phyloP scores from a whole-genome alignment of 2,888 invertebrate genomes.

The Ornithoptera alexandrae region DNA sequence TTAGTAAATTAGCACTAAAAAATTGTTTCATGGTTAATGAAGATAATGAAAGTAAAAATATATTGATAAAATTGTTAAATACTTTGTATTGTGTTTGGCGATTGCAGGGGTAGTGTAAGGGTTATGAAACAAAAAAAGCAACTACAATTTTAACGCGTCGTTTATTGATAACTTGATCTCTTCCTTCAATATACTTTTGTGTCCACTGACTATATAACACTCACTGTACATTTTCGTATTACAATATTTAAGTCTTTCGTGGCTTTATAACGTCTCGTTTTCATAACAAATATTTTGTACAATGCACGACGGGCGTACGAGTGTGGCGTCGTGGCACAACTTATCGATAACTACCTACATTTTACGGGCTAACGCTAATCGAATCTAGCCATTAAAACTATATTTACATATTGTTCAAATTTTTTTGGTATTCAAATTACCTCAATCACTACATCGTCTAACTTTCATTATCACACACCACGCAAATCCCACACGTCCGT shows the following conservation, averaged over 20 bases:
- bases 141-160: constrained; percentile 74
- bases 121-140: constrained; percentile 68
- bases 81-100: neutral
- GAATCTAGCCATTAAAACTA: constrained; percentile 69
- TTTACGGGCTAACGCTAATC: constrained; percentile 68
- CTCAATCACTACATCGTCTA: constrained; percentile 68
- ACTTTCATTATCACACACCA: constrained; percentile 56
- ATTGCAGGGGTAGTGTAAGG: constrained; percentile 42
- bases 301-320: constrained; percentile 73
- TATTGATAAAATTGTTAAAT: constrained; percentile 18
- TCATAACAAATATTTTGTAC: constrained; percentile 79
- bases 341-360: constrained; percentile 71
- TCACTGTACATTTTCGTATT: constrained; percentile 80
- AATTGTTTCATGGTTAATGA: too few species aligned
- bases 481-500: constrained; percentile 52
- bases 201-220: constrained; percentile 81
- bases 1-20: too few species aligned
- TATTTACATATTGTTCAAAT: constrained; percentile 79
- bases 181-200: constrained; percentile 77
- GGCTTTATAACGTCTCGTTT: constrained; percentile 73
- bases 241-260: constrained; percentile 79
- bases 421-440: constrained; percentile 80
- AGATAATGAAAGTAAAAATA: neutral
- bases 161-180: constrained; percentile 79
- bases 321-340: constrained; percentile 75